A percentile compares a stretch with the other conserved stretches of the same genome.
phyloP scores from a whole-genome alignment of 1,140 invertebrate species.

The Drosophila rufa region DNA sequence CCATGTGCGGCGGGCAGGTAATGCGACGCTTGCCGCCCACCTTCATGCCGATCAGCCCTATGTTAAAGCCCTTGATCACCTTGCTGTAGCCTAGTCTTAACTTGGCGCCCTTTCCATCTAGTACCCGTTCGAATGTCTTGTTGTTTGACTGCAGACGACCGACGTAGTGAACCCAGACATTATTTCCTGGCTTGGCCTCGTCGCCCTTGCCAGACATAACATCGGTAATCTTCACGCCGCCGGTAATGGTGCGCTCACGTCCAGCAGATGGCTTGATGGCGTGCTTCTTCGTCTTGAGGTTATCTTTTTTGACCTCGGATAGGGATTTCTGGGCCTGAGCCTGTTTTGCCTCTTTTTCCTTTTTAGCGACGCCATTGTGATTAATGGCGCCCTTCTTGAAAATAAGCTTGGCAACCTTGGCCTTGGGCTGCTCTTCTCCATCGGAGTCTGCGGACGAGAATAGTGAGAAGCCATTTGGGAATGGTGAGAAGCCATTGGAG shows the following conservation, averaged over 20 bases:
- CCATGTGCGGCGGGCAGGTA: conserved; percentile 93
- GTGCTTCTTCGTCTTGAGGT: conserved; percentile 25
- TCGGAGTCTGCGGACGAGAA: too few species aligned
- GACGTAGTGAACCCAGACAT: conserved; percentile 91
- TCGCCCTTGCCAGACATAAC: conserved; percentile 90
- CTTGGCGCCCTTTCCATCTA: too few species aligned
- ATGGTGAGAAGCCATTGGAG: too few species aligned
- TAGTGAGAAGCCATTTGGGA: too few species aligned
- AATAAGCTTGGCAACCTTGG: too few species aligned
- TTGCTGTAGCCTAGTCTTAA: conserved; percentile 86
- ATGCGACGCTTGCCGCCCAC: conserved; percentile 96
- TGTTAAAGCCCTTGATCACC: conserved; percentile 96
- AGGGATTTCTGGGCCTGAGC: too few species aligned
- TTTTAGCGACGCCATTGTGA: too few species aligned
- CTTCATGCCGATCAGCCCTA: conserved; percentile 95
- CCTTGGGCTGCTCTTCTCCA: too few species aligned
- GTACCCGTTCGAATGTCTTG: too few species aligned
- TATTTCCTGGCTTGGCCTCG: conserved; percentile 91
- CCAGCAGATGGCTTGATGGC: conserved; percentile 45
- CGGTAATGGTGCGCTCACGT: conserved; percentile 87
- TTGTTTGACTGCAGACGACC: conserved; percentile 84
- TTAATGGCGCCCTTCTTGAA: too few species aligned
- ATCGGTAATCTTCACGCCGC: conserved; percentile 92
- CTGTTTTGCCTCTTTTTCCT: too few species aligned
- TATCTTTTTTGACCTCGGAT: too few species aligned